Evolutionary conservation across 1,140 invertebrate species (phyloP), one percentile per base, ranked within the genome.

Genomic region (Trachymyrmex cornetzi): DNA sequence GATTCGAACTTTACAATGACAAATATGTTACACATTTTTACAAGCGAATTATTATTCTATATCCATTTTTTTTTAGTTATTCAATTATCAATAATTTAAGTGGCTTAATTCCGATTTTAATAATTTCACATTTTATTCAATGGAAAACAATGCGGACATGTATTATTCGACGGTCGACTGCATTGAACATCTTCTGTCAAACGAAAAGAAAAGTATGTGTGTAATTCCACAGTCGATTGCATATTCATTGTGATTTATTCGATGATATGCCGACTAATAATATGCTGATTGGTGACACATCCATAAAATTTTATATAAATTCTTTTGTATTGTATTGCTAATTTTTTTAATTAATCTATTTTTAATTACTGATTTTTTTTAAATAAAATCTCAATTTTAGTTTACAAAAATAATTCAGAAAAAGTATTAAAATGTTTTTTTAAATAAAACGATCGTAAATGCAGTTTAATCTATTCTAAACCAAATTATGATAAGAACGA

Each of bases 11-110:
- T 81, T 14, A 57, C 22, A 57, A n/a, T 22, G 34, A 66, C 66
- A 72, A 34, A 81, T 34, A 82, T 44, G 22, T 82, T 59, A 44
- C 16, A 81, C 66, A 72, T 82, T 82, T 82, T 82, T 71, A 72
- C 19, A 22, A 59, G 24, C 48, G 53, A 72, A 82, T 74, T 82
- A 82, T 71, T 82, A 74, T 72, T 74, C 24, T 38, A 82, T 72
- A 16, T 7, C 27, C 16, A 0, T 38, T 82, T 82, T 82, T 82
- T 72, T 81, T 74, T 82, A 72, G 72, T 82, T 82, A 82, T 82
- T 72, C 34, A 72, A 74, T 61, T 67, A 55, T 14, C 79, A 72
- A 74, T 72, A 44, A 38, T 16, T 72, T 34, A 74, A 74, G 53
- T 44, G 79, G 71, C 53, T 59, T 22, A 72, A 71, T 81, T 5